Evolutionary conservation across 2,888 invertebrate genomes (phyloP).

Genomic region (Clepsis dumicolana): DNA sequence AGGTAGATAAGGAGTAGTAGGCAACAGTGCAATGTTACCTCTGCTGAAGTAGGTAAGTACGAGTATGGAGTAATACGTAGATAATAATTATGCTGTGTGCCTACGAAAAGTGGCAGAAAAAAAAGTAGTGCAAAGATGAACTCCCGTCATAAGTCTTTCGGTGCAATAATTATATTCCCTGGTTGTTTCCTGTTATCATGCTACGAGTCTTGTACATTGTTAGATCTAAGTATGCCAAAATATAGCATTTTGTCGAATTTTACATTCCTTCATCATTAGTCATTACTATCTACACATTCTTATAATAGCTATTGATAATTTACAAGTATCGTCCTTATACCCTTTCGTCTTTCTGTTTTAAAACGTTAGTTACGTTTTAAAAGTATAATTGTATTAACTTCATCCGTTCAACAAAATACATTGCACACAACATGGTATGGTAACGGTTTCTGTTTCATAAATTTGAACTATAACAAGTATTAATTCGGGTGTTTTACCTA

Average conservation of each 20-base stretch:
- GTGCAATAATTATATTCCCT: too few species aligned
- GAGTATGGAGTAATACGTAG: too few species aligned
- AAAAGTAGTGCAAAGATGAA: too few species aligned
- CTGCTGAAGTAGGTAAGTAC: too few species aligned
- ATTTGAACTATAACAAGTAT: not conserved
- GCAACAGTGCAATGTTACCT: too few species aligned
- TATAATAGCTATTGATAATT: not conserved
- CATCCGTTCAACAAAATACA: not conserved
- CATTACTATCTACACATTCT: too few species aligned
- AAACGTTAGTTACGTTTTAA: not conserved
- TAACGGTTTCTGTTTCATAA: constrained; percentile 11
- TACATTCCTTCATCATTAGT: not conserved
- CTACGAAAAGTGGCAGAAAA: too few species aligned
- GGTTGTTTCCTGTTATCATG: not conserved
- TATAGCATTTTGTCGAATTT: not conserved
- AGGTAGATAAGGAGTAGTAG: too few species aligned
- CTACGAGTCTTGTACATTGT: not conserved
- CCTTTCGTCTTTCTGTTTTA: not conserved
- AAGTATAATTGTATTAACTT: not conserved
- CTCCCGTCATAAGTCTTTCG: too few species aligned
- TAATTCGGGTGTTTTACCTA: too few species aligned
- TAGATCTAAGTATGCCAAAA: not conserved
- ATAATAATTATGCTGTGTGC: too few species aligned
- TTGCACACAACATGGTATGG: not conserved
- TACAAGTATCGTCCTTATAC: not conserved